Conservation (phyloP, 2,888 invertebrate genomes). For the Stenurella melanura region DNA sequence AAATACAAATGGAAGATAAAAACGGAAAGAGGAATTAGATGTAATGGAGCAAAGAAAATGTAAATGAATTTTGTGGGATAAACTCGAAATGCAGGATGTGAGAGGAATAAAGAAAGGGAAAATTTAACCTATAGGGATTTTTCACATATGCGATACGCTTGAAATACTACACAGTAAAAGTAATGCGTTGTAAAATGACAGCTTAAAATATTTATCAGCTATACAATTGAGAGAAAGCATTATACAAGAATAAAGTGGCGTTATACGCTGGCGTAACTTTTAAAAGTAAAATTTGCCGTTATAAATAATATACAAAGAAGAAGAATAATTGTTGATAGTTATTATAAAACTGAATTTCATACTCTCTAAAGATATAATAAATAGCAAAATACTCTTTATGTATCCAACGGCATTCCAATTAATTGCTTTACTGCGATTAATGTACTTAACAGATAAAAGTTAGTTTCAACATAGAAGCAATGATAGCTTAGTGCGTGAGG, state of each 20-base stretch:
- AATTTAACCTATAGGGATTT: constrained; percentile 4
- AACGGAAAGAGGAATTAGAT: constrained; percentile 1
- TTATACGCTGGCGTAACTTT: neutral
- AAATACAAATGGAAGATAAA: constrained; percentile 7
- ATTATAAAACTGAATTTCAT: no score
- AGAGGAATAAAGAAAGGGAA: constrained; percentile 9
- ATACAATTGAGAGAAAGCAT: neutral
- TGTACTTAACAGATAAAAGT: no score
- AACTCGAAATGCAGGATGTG: constrained; percentile 11
- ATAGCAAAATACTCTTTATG: no score
- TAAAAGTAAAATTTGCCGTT: neutral
- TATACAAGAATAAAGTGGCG: neutral
- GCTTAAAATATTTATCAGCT: constrained; percentile 12
- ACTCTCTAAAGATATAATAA: no score
- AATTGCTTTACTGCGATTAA: no score
- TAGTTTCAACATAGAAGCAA: no score
- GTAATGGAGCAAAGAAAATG: constrained; percentile 13
- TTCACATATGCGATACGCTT: constrained; percentile 12
- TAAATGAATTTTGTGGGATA: constrained; percentile 14
- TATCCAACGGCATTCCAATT: no score
- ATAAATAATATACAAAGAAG: neutral
- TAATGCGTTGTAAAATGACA: constrained; percentile 7
- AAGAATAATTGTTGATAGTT: neutral
- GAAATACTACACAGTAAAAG: neutral
- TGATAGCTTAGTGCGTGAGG: no score